Base-by-base conservation (phyloP, 2,797 vertebrate genomes). In the Argyrosomus regius region DNA sequence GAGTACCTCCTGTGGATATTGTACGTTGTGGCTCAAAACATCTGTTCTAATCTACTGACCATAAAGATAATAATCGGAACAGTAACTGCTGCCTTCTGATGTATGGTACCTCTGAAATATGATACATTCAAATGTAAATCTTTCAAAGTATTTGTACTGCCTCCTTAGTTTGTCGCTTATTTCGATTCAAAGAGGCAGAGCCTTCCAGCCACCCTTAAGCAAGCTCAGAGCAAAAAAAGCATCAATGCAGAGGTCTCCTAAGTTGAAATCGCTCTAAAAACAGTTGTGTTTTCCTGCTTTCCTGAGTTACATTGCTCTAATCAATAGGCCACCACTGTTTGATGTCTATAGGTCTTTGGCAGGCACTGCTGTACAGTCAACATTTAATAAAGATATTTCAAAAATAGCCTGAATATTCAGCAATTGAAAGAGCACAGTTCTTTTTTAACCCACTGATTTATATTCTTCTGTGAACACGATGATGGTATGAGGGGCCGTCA, bases 241-340 rank as follows among this genome's bases (percentile, higher is more conserved):
- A 86, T 66, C 68, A 79, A 60, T 52, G 61, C 26, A 57, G 13
- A 75, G 50, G 60, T 80, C 58, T 78, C 41, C 39, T 31, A 35
- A 72, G 75, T 73, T 0, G 39, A 84, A 75, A 77, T 65, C 16
- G 14, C 70, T 57, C 24, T 20, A 72, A 80, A 81, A 83, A 54
- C 56, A 65, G 67, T 72, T 77, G 14, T 7, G 50, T 72, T 77
- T 79, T 57, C 57, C 79, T 65, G 43, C 46, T 82, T 81, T 75
- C 31, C 59, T 72, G 22, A 70, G 67, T 78, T 66, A 56, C 68
- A 64, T 48, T 52, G 11, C 58, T 81, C 48, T 60, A 77, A 90
- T 90, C 87, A 85, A 87, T 83, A 85, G 80, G 73, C 79, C 77
- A 76, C 64, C 49, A 28, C 35, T 66, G 77, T 83, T 88, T 82